These are phyloP conservation scores for Nannospalax galili DNA, from an alignment of 2,113 vertebrate genomes.

Conservation along the genomic window DNA sequence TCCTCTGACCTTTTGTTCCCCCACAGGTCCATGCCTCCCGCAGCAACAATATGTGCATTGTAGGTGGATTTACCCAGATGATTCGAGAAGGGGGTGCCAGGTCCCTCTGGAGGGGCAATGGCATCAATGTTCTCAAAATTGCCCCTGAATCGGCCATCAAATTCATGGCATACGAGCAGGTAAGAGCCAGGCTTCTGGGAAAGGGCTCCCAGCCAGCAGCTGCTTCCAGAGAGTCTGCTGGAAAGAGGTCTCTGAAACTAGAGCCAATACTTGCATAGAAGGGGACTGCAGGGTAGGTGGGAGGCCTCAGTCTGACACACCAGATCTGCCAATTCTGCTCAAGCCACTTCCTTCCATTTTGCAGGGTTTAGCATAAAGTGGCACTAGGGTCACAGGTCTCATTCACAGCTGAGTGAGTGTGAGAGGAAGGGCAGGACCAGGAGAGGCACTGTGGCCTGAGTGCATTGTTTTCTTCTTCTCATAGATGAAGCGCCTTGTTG, in stretches of 20 bases:
- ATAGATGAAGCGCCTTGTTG: conserved; percentile 95
- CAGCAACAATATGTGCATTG: conserved; percentile 94
- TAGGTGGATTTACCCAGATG: conserved; percentile 95
- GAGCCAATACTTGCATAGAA: background rate
- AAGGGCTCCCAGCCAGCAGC: rapidly evolving
- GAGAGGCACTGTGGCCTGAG: rapidly evolving
- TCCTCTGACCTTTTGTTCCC: background rate
- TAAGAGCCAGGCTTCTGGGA: conserved; percentile 67
- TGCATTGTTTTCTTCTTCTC: background rate
- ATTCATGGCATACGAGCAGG: conserved; percentile 99
- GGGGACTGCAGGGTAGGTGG: background rate
- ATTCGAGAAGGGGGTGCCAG: conserved; percentile 93
- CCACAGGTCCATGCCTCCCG: conserved; percentile 94
- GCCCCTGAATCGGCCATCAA: conserved; percentile 97
- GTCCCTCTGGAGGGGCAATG: conserved; percentile 96
- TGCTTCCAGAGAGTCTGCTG: background rate
- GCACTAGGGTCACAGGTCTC: background rate
- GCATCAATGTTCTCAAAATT: conserved; percentile 98
- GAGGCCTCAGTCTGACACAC: background rate
- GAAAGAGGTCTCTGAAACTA: background rate
- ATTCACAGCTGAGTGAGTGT: rapidly evolving
- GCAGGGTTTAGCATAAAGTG: background rate
- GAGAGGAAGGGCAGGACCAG: rapidly evolving
- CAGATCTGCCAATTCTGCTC: background rate
- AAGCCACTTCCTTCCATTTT: background rate